These are phyloP conservation scores for Flabesymbios commensalis DNA, from an alignment of 2,888 invertebrate species.

Conservation along the genomic window DNA sequence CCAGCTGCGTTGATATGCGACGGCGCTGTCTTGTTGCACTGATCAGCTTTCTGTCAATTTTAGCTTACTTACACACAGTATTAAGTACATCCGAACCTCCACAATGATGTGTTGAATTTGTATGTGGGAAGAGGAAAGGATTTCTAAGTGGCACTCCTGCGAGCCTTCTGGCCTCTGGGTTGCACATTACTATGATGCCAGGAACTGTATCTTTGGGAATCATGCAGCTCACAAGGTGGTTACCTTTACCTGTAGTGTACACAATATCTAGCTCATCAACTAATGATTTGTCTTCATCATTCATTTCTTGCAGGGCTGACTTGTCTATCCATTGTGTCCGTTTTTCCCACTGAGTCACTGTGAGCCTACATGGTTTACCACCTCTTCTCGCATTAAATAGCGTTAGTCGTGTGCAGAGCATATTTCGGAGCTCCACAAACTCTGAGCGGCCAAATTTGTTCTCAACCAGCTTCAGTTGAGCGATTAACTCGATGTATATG, in stretches of 20 bases:
- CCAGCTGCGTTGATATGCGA: not conserved
- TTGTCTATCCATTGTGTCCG: slow-evolving; percentile 20
- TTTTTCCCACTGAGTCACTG: slow-evolving; percentile 14
- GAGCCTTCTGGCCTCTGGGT: not conserved
- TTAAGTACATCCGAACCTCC: not conserved
- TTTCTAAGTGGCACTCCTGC: not conserved
- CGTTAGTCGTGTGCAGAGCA: slow-evolving; percentile 20
- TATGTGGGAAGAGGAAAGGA: not conserved
- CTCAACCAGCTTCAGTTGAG: too few relatives aligned
- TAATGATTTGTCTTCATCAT: slow-evolving; percentile 11
- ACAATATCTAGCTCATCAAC: slow-evolving; percentile 11
- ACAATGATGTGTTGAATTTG: not conserved
- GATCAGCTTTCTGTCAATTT: not conserved
- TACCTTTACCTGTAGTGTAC: slow-evolving; percentile 6
- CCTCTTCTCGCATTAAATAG: slow-evolving; percentile 31
- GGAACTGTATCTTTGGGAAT: slow-evolving; percentile 2
- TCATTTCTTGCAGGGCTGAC: not conserved
- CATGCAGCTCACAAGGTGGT: slow-evolving; percentile 5
- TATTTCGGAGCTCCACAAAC: slow-evolving; percentile 18
- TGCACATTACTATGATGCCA: not conserved
- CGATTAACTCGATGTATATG: too few relatives aligned
- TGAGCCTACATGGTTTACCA: slow-evolving; percentile 28
- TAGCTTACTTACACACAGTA: not conserved
- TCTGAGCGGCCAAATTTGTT: too few relatives aligned
- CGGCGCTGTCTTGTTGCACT: not conserved